Evolutionary conservation across 2,113 vertebrate genomes (phyloP), one percentile per base, ranked within the genome.

Genomic region (Phrynosoma platyrhinos): DNA sequence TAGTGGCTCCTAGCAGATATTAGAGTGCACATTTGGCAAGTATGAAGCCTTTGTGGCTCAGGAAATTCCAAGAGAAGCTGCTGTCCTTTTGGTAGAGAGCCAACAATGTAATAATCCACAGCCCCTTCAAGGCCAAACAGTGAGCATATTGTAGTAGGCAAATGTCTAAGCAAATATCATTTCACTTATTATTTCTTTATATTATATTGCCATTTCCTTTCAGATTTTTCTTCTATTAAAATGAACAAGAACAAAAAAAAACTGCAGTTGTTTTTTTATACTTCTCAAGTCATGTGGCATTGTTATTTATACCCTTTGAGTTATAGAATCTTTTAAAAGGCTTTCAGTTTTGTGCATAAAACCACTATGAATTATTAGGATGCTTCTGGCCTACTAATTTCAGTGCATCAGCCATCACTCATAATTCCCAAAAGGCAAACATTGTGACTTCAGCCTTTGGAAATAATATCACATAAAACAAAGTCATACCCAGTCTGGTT

Each of bases 41-140:
- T 13, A 55, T 42, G 47, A 47, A 55, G n/a, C 84, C 40, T 32
- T 21, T 87, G 25, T 58, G 84, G 80, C 55, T 53, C 47, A 18
- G 36, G 62, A 47, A 92, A 68, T 52, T 94, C 88, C 21, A 27
- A 83, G 68, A 9, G 16, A 20, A 93, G 9, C 82, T 87, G 74
- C 76, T 87, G 5, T 8, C 25, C 25, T 77, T 83, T 80, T 86
- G 68, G 84, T 62, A 76, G 87, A 68, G 32, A 10, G 23, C 89
- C 88, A 91, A 27, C 77, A 89, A 83, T 80, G 20, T 91, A 91
- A 94, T 90, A 91, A 94, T 90, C 89, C 40, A 77, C 86, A 90
- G 47, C 85, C 87, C 36, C 71, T 91, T 20, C 72, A 72, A 86
- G 87, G 83, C 81, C 84, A 88, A 40, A 85, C n/a, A 90, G 47